Evolutionary conservation across 2,797 vertebrate species (phyloP), one percentile per base, ranked within the genome.

Genomic region (Hafferia zeledoni): DNA sequence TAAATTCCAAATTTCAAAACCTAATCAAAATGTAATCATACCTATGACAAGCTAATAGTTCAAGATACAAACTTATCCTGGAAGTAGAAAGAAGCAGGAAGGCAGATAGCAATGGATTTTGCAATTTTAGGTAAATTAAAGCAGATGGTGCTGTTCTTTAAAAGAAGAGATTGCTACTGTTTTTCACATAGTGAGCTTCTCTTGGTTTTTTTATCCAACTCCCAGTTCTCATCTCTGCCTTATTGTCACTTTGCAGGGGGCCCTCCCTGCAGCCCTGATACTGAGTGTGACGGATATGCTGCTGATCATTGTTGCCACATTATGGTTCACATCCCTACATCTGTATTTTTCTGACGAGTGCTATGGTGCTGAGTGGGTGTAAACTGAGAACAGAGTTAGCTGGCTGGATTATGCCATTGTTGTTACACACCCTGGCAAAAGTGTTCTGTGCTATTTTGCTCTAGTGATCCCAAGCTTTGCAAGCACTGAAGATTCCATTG

Each of bases 1-100:
- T 96, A 91, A 97, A 96, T 80, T 95, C 83, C 93, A 87, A 91
- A 97, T 96, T 97, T 95, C 94, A 95, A 96, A 97, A 80, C 64
- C 69, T 91, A 90, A 93, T 95, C 94, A 95, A 96, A 97, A 80
- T 63, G 64, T 91, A 90, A 92, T 96, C 90, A 92, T 79, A 96
- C 5, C 17, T 95, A 91, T 16, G 56, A 91, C 81, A 95, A 87
- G 65, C 31, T 82, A 96, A 95, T 81, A 96, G 56, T 56, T 97
- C 87, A 92, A 78, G 39, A 77, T 64, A 87, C 41, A 83, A 63
- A 79, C 25, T 63, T 39, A 59, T 5, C 8, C 13, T 37, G 49
- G 50, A 71, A 85, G 78, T 77, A 64, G 3, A 83, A 70, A 80
- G 33, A 83, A 80, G 37, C 27, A 35, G 16, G 17, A 31, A 57